Base-by-base conservation (phyloP, 2,113 vertebrate species). In the Notarius lentiginosus region DNA sequence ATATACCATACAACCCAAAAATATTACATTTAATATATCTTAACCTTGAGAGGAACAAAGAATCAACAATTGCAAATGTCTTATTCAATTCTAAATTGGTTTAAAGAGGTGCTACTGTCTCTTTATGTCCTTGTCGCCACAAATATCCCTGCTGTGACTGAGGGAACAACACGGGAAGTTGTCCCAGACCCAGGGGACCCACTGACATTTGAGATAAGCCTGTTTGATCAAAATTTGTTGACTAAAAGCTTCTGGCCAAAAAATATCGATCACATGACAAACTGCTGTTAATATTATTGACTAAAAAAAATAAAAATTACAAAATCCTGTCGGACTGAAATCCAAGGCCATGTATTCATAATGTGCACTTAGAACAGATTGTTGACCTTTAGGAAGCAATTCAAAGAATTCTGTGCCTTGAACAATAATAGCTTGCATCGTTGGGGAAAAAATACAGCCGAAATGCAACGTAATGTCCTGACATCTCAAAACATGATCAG, bases 101-200 rank as follows among this genome's bases (percentile, higher is more conserved):
- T 72, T 47, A 70, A 70, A 34, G 17, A 41, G 0, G 76, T n/a
- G 14, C 76, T n/a, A 17, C 76, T 55, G 76, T 55, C 76, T 30
- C 76, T 79, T 55, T 79, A 79, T 27, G 51, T 55, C 51, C n/a
- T 55, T 18, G 15, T 9, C 30, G 51, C 53, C 76, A 79, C 53
- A 56, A 79, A 56, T 56, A 79, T 79, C 76, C 53, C 51, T 55
- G 51, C 51, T 55, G 76, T 55, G 27, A 79, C 24, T 56, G 24
- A 56, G n/a, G 7, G 51, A 79, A 79, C 76, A 18, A 30, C 51
- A 79, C 53, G 53, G 76, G 76, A 79, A 55, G 76, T 79, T 56
- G 24, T 56, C 76, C 76, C 76, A 55, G 76, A 79, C 76, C 51
- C 76, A 4, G 7, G 76, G 76, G 76, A 79, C 56, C 51, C 76